Percentiles rank a stretch among this genome's conserved stretches.
These are phyloP conservation scores for Copidosoma floridanum DNA, from an alignment of 1,140 invertebrate species.

Conservation along the genomic window DNA sequence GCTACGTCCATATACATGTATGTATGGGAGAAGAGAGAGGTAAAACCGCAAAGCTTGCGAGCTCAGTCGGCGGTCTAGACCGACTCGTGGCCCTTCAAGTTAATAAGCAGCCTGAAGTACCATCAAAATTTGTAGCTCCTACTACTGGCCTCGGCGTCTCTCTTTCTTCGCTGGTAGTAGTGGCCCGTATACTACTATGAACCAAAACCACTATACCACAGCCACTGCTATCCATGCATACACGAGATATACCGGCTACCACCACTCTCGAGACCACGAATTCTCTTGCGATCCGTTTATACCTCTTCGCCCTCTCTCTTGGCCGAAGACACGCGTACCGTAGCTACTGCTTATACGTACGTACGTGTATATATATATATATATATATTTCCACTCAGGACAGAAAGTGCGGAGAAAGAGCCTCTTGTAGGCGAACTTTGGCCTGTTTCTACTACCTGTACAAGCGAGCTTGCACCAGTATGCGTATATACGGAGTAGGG, in stretches of 20 bases:
- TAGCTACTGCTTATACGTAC: neutral
- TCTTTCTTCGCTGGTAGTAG: neutral
- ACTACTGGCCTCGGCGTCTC: neutral
- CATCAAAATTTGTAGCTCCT: conserved; percentile 43
- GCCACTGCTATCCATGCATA: too few relatives aligned
- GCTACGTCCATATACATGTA: too few relatives aligned
- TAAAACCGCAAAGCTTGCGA: neutral
- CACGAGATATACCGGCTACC: too few relatives aligned
- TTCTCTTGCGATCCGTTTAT: conserved; percentile 43
- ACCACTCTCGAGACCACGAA: conserved; percentile 21
- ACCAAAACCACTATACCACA: neutral
- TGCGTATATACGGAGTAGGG: neutral
- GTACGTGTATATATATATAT: conserved; percentile 1
- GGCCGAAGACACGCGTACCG: conserved; percentile 7
- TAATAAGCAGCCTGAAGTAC: conserved; percentile 43
- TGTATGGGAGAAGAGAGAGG: too few relatives aligned
- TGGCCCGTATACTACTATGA: too few relatives aligned
- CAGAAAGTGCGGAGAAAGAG: too few relatives aligned
- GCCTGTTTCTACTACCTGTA: too few relatives aligned
- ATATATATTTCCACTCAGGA: conserved; percentile 36
- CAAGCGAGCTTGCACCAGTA: conserved; percentile 41
- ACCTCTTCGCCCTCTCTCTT: conserved; percentile 3
- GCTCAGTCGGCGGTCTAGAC: neutral
- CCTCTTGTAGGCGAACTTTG: too few relatives aligned
- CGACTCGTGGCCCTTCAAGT: conserved; percentile 34